Conservation (phyloP, 2,797 vertebrate species). For the Amazonetta brasiliensis region DNA sequence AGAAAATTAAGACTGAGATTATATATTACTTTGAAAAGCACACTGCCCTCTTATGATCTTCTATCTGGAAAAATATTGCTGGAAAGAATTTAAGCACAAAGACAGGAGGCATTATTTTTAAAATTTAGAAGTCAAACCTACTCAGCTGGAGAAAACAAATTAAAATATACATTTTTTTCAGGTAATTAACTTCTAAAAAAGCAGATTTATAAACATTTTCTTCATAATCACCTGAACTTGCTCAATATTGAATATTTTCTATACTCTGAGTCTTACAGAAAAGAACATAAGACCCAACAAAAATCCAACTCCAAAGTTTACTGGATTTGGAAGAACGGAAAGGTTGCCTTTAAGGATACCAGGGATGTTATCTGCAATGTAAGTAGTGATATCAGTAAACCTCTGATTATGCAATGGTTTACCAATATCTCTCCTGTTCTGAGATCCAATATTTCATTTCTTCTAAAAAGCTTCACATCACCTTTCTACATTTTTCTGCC, state of each 20-base stretch:
- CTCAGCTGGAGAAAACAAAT: neutral
- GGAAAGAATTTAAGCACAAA: neutral
- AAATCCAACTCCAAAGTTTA: neutral
- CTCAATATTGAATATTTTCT: neutral
- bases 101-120: neutral
- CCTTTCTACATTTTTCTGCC: neutral
- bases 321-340: neutral
- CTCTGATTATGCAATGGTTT: neutral
- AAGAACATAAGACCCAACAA: neutral
- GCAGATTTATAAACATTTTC: neutral
- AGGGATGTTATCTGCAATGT: neutral
- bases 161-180: neutral
- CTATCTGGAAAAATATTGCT: neutral
- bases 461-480: neutral
- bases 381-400: neutral
- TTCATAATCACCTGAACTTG: neutral
- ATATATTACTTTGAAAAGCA: neutral
- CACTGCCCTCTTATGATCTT: neutral
- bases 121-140: neutral
- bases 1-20: neutral
- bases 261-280: neutral
- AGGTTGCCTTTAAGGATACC: neutral
- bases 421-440: neutral
- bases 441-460: neutral
- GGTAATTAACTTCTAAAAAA: neutral